Evolutionary conservation across 2,113 vertebrate species (phyloP).

Genomic region (Eudorcas thomsonii): DNA sequence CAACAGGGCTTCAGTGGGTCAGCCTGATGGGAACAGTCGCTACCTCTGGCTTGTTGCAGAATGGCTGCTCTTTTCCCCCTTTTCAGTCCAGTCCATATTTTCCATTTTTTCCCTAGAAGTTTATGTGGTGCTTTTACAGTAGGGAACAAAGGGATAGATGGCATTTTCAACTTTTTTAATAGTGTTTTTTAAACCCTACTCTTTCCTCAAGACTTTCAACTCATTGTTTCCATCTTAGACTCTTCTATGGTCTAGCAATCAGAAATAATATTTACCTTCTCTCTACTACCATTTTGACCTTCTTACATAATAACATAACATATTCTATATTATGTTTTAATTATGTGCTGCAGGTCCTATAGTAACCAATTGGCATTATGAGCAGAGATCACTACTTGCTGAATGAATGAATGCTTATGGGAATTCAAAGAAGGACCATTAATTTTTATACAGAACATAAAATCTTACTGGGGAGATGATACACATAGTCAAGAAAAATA

Average conservation of each 20-base stretch:
- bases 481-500: not conserved
- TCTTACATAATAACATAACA: not conserved
- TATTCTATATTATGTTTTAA: not conserved
- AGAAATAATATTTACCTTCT: not conserved
- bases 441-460: not conserved
- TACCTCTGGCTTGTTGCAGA: not conserved
- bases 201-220: not conserved
- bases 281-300: not conserved
- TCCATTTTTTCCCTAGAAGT: not conserved
- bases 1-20: not conserved
- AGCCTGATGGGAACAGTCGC: not conserved
- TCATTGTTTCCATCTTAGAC: not conserved
- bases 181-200: not conserved
- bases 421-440: not conserved
- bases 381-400: not conserved
- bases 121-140: not conserved
- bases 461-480: not conserved
- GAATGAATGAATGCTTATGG: not conserved
- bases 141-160: not conserved
- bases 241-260: not conserved
- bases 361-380: not conserved
- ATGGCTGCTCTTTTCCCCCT: not conserved
- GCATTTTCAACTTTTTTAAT: constrained; percentile 18
- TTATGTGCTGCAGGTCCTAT: not conserved
- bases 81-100: not conserved